Percentiles rank a stretch among this genome's conserved stretches.
phyloP scores from a whole-genome alignment of 2,797 vertebrate genomes.

The Okamejei kenojei region DNA sequence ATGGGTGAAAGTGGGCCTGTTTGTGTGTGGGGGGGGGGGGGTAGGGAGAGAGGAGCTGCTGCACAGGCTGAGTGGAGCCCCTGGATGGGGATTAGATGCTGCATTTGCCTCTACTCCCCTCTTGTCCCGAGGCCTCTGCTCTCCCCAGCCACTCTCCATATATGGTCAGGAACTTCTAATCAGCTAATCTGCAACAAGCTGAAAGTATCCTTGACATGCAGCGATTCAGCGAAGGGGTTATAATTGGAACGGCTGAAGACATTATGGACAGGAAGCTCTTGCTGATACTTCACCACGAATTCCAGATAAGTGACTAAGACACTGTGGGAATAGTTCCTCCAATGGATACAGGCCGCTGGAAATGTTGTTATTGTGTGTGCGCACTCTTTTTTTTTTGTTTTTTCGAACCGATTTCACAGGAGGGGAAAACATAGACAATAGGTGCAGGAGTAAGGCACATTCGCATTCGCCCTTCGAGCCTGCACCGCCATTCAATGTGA shows the following conservation, averaged over 20 bases:
- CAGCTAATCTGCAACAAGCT: background rate
- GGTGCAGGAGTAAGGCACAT: too few relatives aligned
- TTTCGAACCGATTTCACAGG: too few relatives aligned
- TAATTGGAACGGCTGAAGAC: constrained; percentile 6
- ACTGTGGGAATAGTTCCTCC: background rate
- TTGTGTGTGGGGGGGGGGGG: too few relatives aligned
- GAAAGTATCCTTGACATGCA: background rate
- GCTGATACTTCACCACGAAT: background rate
- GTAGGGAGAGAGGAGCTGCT: too few relatives aligned
- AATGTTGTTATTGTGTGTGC: background rate
- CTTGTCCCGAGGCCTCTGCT: background rate
- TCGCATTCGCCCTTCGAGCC: too few relatives aligned
- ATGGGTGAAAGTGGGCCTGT: too few relatives aligned
- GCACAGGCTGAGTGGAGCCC: background rate
- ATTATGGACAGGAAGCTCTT: background rate
- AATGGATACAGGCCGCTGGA: background rate
- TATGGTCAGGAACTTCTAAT: background rate
- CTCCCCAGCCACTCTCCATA: background rate
- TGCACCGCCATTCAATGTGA: too few relatives aligned
- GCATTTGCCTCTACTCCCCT: background rate
- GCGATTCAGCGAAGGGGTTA: background rate
- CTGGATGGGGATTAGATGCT: background rate
- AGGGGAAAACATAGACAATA: too few relatives aligned
- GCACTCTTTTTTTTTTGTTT: too few relatives aligned
- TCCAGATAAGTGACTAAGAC: constrained; percentile 1